phyloP scores from a whole-genome alignment of 1,140 invertebrate genomes.

The Nasonia vitripennis region DNA sequence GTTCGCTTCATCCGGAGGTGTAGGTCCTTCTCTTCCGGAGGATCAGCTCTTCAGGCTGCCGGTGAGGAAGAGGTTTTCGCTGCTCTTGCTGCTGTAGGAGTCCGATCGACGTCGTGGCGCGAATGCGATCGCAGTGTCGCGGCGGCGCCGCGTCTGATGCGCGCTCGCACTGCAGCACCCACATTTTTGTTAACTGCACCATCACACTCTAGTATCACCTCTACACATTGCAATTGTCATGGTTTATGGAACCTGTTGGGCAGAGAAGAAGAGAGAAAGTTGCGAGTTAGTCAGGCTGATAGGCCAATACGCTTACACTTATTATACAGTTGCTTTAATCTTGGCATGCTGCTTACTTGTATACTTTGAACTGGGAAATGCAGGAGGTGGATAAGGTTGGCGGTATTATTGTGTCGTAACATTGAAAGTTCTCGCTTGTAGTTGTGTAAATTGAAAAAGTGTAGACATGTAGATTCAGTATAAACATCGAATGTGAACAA shows the following conservation, averaged over 20 bases:
- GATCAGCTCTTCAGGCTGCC: background rate
- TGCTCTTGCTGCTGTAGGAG: background rate
- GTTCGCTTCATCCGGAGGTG: background rate
- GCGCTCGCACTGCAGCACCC: slow-evolving; percentile 61
- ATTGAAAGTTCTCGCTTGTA: background rate
- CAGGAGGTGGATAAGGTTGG: background rate
- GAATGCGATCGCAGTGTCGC: background rate
- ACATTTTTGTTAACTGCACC: slow-evolving; percentile 67
- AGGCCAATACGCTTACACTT: background rate
- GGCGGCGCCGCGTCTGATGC: background rate
- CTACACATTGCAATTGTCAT: slow-evolving; percentile 84
- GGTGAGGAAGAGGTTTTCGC: background rate
- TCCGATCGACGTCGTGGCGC: background rate
- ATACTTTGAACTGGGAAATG: background rate
- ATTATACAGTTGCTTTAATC: background rate
- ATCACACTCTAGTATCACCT: slow-evolving; percentile 71
- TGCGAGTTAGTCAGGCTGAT: background rate
- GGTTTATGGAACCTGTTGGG: slow-evolving; percentile 83
- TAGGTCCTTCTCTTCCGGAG: background rate
- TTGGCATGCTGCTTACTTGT: background rate
- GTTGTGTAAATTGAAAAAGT: background rate
- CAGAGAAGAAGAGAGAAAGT: slow-evolving; percentile 8
- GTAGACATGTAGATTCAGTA: background rate
- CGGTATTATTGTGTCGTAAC: background rate
- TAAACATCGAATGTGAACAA: background rate